phyloP scores from a whole-genome alignment of 1,140 invertebrate species.

The Orchesella cincta region DNA sequence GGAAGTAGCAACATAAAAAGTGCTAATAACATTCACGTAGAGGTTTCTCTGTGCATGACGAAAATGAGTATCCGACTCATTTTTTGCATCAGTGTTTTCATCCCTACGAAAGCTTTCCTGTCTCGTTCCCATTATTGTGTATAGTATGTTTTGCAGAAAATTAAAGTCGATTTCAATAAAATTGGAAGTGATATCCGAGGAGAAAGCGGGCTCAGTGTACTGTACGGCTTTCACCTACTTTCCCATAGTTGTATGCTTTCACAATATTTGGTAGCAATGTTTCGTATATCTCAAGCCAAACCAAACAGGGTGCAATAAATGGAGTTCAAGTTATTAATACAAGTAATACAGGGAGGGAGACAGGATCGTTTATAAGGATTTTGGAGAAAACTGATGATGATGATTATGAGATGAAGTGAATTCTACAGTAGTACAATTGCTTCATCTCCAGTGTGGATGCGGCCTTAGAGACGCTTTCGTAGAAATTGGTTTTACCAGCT shows the following conservation, averaged over 20 bases:
- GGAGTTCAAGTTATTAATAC: not conserved
- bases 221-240: no score
- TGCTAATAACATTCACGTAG: not conserved
- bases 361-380: not conserved
- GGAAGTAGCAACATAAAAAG: not conserved
- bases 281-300: no score
- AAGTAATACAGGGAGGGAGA: not conserved
- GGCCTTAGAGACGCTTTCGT: not conserved
- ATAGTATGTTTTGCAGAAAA: not conserved
- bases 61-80: no score
- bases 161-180: not conserved
- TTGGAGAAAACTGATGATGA: not conserved
- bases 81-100: no score
- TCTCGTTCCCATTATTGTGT: no score
- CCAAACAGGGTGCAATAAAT: not conserved
- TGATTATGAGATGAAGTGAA: not conserved
- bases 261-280: no score
- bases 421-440: not conserved
- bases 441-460: not conserved
- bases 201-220: no score
- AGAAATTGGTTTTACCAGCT: conserved; percentile 17
- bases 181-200: not conserved
- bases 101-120: no score
- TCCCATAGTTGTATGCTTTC: no score
- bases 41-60: no score